Evolutionary conservation across 37 sponge, comb jelly and placozoan species (phyloP), one percentile per base, ranked within the genome.

Genomic region (Geodia barretti): DNA sequence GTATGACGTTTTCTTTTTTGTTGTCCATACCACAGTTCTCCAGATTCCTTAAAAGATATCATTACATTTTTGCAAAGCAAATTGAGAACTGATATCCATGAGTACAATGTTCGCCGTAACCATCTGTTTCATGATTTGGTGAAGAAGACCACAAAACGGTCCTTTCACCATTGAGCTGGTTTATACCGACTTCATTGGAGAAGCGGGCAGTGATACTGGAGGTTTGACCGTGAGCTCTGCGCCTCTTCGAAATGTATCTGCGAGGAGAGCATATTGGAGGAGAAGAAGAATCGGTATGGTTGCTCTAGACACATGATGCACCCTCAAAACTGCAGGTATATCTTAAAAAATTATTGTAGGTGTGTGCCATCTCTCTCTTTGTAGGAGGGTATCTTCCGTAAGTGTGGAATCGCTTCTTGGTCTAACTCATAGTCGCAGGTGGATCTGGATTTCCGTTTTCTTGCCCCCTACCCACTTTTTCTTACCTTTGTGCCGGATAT

Each of bases 391-490:
- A n/a, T n/a, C n/a, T n/a, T n/a, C n/a, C n/a, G n/a, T n/a, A n/a
- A n/a, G 26, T 20, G 65, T 38, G 80, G 80, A 11, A 17, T 28
- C n/a, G 69, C 69, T 79, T 3, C 65, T 79, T 64, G 80, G 69
- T 4, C 1, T 37, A 4, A 67, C 68, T 24, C 14, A n/a, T 79
- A 24, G 20, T 39, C 2, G 41, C 65, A 3, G 41, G 43, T 24
- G 80, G 80, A 28, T 67, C 69, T 39, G 80, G 80, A 2, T 65
- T 41, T 39, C 67, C 80, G n/a, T 37, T 79, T 67, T 29, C 38
- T 79, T 38, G 29, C 70, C 23, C 78, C 78, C 14, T 43, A n/a
- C n/a, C 75, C n/a, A n/a, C n/a, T n/a, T n/a, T n/a, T 47, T 14
- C 7, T 17, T 47, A 47, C 54, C 7, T n/a, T n/a, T 47, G 54